Conservation (phyloP, 2,797 vertebrate genomes). For the Sebastes wilsoni region DNA sequence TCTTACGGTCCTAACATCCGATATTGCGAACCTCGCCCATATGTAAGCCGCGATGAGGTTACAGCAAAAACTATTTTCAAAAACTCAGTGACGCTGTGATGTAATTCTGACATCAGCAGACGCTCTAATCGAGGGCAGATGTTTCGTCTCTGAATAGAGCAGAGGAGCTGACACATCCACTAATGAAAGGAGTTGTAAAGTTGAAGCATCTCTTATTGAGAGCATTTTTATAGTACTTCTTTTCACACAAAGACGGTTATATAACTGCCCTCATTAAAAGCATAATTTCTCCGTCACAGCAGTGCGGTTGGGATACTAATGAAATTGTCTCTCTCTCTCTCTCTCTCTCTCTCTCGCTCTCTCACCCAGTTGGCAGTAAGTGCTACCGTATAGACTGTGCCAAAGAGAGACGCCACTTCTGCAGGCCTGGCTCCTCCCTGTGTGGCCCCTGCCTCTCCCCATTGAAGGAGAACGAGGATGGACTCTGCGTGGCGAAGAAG, state of each 20-base stretch:
- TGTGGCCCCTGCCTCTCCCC: slow-evolving; percentile 86
- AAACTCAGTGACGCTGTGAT: neutral
- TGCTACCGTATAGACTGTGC: slow-evolving; percentile 88
- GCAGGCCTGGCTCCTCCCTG: slow-evolving; percentile 68
- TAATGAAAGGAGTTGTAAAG: neutral
- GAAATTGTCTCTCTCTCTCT: slow-evolving; percentile 6
- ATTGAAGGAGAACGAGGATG: slow-evolving; percentile 78
- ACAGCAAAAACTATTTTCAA: neutral
- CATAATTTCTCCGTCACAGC: neutral
- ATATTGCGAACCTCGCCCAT: neutral
- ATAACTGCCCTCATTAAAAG: neutral
- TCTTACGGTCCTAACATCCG: neutral
- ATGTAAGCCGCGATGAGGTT: neutral
- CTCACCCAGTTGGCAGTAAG: slow-evolving; percentile 45
- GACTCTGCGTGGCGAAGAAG: slow-evolving; percentile 72
- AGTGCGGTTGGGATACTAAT: neutral
- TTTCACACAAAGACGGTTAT: neutral
- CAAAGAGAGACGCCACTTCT: slow-evolving; percentile 79
- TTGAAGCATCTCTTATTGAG: neutral
- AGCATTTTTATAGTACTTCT: neutral
- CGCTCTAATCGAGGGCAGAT: neutral
- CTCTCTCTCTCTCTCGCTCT: neutral
- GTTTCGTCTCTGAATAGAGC: slow-evolving; percentile 5
- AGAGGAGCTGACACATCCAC: neutral
- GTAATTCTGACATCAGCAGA: slow-evolving; percentile 14